Evolutionary conservation across 2,888 invertebrate species (phyloP), one percentile per base, ranked within the genome.

Genomic region (Beris morrisii): DNA sequence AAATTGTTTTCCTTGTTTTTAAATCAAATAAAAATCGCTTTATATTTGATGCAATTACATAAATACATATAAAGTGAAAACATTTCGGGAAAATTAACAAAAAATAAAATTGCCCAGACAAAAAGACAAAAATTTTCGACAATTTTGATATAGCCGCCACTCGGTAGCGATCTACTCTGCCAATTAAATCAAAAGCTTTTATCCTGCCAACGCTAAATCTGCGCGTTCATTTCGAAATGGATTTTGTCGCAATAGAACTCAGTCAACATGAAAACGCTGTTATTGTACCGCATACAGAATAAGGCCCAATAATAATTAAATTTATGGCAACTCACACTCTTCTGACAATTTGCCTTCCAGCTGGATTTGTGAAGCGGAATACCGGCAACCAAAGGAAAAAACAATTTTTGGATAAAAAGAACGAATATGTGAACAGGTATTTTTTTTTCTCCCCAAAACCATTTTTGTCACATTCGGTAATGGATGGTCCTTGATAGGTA

Each of bases 161-260:
- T 58, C 30, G 58, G 46, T 58, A 58, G 45, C 58, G 46, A 22
- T 22, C 22, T 22, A 22, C 22, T 22, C 22, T 45, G 45, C 46
- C 45, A 58, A 58, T 58, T 58, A 58, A 58, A 45, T 58, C 58
- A 58, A 58, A 46, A 58, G 58, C 45, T 7, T 45, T 31, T 45
- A 30, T 58, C 45, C 46, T 58, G 45, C 58, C 22, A n/a, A 7
- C 58, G 45, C 58, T 44, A 57, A 57, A 57, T 58, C 58, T 38
- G 15, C 28, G 30, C 58, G n/a, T 58, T 58, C 58, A 58, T 58
- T 58, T 58, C 38, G 58, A 58, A 58, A 45, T 58, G 45, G 58
- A 30, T 38, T 58, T 58, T 58, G 58, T 28, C 46, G 58, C 45
- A 58, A 58, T 58, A 58, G 58, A 46, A 46, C 45, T 28, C 46